phyloP scores from a whole-genome alignment of 2,888 invertebrate genomes.

The Sphaeridia pumilis region DNA sequence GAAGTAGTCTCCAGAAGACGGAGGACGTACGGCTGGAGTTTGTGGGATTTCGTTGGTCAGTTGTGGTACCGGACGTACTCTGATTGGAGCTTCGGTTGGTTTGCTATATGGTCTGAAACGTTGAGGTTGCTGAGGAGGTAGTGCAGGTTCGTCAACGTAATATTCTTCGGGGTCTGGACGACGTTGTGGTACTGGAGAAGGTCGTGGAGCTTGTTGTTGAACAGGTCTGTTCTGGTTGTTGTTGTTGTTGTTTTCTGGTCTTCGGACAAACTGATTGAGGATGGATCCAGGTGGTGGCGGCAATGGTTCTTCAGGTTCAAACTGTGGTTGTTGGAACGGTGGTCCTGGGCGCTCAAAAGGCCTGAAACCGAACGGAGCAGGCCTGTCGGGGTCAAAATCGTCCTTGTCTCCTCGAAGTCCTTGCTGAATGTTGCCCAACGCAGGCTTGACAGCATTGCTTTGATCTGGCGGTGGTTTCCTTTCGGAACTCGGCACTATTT shows the following conservation, averaged over 20 bases:
- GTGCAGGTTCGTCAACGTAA: not conserved
- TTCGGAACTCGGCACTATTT: conserved; percentile 33
- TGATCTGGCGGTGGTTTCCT: conserved; percentile 35
- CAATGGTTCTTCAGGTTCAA: conserved; percentile 3
- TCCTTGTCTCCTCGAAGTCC: not conserved
- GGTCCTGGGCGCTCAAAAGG: not conserved
- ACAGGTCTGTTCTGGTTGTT: not conserved
- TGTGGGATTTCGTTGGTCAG: too few relatives aligned
- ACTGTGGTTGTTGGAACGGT: conserved; percentile 3
- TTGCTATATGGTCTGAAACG: conserved; percentile 4
- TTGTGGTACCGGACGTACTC: not conserved
- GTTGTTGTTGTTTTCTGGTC: not conserved
- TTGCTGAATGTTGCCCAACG: conserved; percentile 4
- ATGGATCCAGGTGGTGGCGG: not conserved
- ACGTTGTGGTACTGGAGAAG: conserved; percentile 2
- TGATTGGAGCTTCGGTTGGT: not conserved
- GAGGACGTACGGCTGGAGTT: not conserved
- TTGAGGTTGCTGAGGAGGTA: not conserved
- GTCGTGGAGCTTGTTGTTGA: not conserved
- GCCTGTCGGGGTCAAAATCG: not conserved
- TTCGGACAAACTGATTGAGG: conserved; percentile 13
- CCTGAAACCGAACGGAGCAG: not conserved
- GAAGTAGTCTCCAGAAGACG: conserved; percentile 1
- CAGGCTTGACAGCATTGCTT: conserved; percentile 31
- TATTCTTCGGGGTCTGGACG: not conserved